A percentile compares a stretch with the other conserved stretches of the same genome.
Evolutionary conservation across 2,888 invertebrate species (phyloP).

Genomic region (Tridacna crocea): DNA sequence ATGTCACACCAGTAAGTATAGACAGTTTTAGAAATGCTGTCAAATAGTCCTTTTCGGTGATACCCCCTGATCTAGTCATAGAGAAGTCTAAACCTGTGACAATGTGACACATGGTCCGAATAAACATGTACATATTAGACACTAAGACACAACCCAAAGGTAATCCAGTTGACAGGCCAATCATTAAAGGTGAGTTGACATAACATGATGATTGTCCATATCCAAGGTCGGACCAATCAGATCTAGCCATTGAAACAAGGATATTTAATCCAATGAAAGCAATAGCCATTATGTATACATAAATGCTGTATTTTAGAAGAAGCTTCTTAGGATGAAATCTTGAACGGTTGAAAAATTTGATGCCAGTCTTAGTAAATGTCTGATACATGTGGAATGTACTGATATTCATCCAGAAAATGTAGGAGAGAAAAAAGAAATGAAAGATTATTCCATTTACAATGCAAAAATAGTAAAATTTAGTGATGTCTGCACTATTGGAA

Average conservation of each 20-base stretch:
- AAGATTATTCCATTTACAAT: background rate
- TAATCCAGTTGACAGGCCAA: constrained; percentile 5
- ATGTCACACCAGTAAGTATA: constrained; percentile 2
- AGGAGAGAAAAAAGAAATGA: constrained; percentile 9
- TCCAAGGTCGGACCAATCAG: constrained; percentile 4
- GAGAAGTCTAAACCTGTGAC: constrained; percentile 14
- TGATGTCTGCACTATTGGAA: background rate
- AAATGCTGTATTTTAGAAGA: constrained; percentile 3
- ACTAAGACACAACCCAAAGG: background rate
- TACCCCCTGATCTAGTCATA: constrained; percentile 12
- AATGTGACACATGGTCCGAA: background rate
- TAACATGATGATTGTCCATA: constrained; percentile 9
- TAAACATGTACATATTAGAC: background rate
- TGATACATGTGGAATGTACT: constrained; percentile 10
- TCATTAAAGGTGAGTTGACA: constrained; percentile 3
- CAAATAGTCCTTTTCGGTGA: constrained; percentile 6
- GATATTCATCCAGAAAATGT: constrained; percentile 9
- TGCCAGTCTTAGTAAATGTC: constrained; percentile 5
- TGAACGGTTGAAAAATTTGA: constrained; percentile 17
- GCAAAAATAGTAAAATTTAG: background rate
- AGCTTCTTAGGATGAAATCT: constrained; percentile 9
- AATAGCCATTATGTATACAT: background rate
- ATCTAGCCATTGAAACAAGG: constrained; percentile 14
- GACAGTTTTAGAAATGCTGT: constrained; percentile 8
- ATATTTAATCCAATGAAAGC: constrained; percentile 2